Evolutionary conservation across 2,113 vertebrate genomes (phyloP), one percentile per base, ranked within the genome.

Genomic region (Loxodonta africana): DNA sequence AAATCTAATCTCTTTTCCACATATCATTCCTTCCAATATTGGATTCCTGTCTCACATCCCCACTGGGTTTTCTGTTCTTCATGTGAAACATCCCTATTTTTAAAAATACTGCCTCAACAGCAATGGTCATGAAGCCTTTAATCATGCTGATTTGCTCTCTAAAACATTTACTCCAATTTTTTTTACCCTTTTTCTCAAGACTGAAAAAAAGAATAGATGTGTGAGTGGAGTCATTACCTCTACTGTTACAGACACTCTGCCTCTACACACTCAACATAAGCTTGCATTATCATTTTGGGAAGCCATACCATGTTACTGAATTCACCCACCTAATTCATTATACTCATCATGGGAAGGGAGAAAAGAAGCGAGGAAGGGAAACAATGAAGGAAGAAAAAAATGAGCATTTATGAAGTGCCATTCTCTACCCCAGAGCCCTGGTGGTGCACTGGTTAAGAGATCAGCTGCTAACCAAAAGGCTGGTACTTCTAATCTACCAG

Each of bases 41-140:
- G 14, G 48, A 2, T 53, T 41, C n/a, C 6, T 12, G 2, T 78
- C 26, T 83, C 9, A 12, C 2, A 62, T 60, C 5, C 28, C 23
- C 46, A 71, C 44, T 15, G 30, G 76, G 15, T 82, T 83, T 94
- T 91, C 41, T 86, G 48, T 85, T 95, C 57, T 90, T 67, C 8
- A 37, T 65, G 21, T 63, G 44, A 77, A 89, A 57, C 2, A 76
- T 71, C 62, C 23, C 37, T 62, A 44, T 60, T 90, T 95, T 33
- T 1, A 9, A 96, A 94, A 92, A 90, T 63, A 90, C 73, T 41
- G 21, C 25, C 41, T 69, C 14, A 12, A 33, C 69, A 20, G 63
- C 84, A 88, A 89, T 57, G 1, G 0, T 46, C 48, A n/a, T 5
- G 41, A 88, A 60, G 17, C 25, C 7, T 12, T 86, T 57, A n/a